Percentiles rank a stretch among this genome's conserved stretches.
These are phyloP conservation scores for Diachrysia chrysitis DNA, from an alignment of 2,888 invertebrate genomes.

Conservation along the genomic window DNA sequence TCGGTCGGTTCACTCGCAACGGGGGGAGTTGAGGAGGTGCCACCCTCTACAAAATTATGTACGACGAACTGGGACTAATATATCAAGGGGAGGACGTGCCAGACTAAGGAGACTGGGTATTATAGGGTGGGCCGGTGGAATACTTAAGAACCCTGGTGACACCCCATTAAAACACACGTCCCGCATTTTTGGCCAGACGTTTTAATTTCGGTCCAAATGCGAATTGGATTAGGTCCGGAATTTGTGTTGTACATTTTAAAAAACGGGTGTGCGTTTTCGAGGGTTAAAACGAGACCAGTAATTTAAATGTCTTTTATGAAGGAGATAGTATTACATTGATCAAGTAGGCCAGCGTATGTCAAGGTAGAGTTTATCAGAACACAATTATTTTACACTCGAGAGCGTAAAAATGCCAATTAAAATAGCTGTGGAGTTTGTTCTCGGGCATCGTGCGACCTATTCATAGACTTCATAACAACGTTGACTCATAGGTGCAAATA, in stretches of 20 bases:
- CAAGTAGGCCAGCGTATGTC: slow-evolving; percentile 38
- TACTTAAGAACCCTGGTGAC: slow-evolving; percentile 89
- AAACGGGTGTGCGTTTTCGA: slow-evolving; percentile 48
- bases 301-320: slow-evolving; percentile 49
- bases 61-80: slow-evolving; percentile 90
- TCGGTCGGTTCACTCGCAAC: slow-evolving; percentile 78
- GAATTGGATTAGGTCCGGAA: slow-evolving; percentile 67
- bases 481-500: slow-evolving; percentile 47
- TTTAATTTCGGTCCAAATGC: slow-evolving; percentile 82
- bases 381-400: slow-evolving; percentile 30
- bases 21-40: slow-evolving; percentile 74
- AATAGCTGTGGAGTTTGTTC: slow-evolving; percentile 21
- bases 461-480: slow-evolving; percentile 30
- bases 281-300: slow-evolving; percentile 52
- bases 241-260: slow-evolving; percentile 57
- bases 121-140: slow-evolving; percentile 87
- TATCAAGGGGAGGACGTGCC: slow-evolving; percentile 89
- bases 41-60: slow-evolving; percentile 89
- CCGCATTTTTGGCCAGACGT: slow-evolving; percentile 87
- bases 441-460: slow-evolving; percentile 11
- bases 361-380: slow-evolving; percentile 32
- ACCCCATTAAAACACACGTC: slow-evolving; percentile 89
- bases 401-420: slow-evolving; percentile 38
- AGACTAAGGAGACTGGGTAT: slow-evolving; percentile 89
- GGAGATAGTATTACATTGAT: slow-evolving; percentile 27